Evolutionary conservation across 2,797 vertebrate species (phyloP).

Genomic region (Alectoris magna): DNA sequence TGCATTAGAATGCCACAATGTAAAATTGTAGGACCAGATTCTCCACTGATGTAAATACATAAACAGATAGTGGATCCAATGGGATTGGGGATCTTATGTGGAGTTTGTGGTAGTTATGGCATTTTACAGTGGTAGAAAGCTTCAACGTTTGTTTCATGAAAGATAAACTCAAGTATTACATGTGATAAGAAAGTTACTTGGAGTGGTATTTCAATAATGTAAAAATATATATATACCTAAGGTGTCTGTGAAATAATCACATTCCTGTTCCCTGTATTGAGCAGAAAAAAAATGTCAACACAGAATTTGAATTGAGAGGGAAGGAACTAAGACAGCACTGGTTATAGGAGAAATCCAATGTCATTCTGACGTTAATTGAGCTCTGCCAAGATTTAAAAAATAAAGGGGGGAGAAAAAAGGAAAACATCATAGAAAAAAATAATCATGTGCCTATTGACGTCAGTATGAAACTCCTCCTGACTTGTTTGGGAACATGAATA

Average conservation of each 20-base stretch:
- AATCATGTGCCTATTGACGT: not conserved
- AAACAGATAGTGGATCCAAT: not conserved
- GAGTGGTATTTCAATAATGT: not conserved
- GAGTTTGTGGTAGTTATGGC: accelerated
- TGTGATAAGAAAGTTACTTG: not conserved
- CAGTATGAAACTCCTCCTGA: not conserved
- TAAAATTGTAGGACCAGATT: not conserved
- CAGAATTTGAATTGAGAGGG: not conserved
- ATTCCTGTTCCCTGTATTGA: not conserved
- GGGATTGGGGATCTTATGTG: not conserved
- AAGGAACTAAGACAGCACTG: not conserved
- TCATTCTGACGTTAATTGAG: not conserved
- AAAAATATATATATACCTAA: not conserved
- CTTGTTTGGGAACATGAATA: not conserved
- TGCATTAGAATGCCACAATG: not conserved
- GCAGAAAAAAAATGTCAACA: not conserved
- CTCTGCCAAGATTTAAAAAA: not conserved
- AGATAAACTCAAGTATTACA: not conserved
- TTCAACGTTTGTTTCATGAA: not conserved
- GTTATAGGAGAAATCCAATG: not conserved
- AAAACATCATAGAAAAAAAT: not conserved
- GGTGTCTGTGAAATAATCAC: not conserved
- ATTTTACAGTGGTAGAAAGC: not conserved
- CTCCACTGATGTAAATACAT: not conserved
- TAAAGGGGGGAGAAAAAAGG: not conserved